A percentile compares a stretch with the other conserved stretches of the same genome.
These are phyloP conservation scores for Cyprinodon brontotheroides DNA, from an alignment of 2,113 vertebrate genomes.

Conservation along the genomic window DNA sequence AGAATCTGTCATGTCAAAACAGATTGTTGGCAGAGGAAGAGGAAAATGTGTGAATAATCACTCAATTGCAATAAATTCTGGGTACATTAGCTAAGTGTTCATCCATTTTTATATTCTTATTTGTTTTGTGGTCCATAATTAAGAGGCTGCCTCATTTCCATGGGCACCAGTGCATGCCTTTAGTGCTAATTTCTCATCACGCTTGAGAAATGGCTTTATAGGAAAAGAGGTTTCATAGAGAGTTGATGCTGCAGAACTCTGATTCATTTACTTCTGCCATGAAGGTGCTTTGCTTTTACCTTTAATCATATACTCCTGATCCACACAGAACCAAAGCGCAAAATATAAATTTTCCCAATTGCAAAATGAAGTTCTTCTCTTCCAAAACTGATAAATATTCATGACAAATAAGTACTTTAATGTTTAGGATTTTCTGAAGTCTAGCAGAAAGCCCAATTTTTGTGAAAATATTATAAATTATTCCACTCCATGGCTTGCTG, in stretches of 20 bases:
- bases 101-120: background rate
- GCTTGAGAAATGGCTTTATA: slow-evolving; percentile 61
- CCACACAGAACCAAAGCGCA: background rate
- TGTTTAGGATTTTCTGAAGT: slow-evolving; percentile 4
- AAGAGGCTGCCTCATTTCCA: slow-evolving; percentile 27
- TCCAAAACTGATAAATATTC: slow-evolving; percentile 32
- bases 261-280: background rate
- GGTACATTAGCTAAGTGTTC: background rate
- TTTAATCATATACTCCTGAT: background rate
- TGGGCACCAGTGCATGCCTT: slow-evolving; percentile 31
- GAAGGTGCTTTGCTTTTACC: background rate
- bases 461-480: background rate
- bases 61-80: background rate
- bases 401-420: slow-evolving; percentile 17
- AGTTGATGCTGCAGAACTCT: slow-evolving; percentile 11
- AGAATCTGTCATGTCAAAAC: background rate
- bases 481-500: slow-evolving; percentile 1
- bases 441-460: background rate
- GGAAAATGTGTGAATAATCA: background rate
- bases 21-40: background rate
- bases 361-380: slow-evolving; percentile 13
- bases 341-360: background rate
- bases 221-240: slow-evolving; percentile 19
- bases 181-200: slow-evolving; percentile 54
- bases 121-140: background rate